These are phyloP conservation scores for Medauroidea extradentata DNA, from an alignment of 1,140 invertebrate genomes.

Conservation along the genomic window DNA sequence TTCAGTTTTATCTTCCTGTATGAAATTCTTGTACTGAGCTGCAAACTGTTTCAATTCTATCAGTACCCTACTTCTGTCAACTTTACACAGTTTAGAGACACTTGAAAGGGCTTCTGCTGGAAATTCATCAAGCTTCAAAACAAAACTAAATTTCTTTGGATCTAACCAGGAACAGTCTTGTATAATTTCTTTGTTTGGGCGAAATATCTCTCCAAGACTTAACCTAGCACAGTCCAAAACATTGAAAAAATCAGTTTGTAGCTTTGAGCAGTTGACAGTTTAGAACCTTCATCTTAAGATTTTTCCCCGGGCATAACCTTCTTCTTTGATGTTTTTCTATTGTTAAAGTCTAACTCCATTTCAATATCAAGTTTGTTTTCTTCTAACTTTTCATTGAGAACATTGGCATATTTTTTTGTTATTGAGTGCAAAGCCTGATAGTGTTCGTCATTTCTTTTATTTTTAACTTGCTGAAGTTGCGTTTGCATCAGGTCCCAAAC, in stretches of 20 bases:
- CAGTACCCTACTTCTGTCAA: conserved; percentile 15
- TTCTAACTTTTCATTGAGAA: too few species aligned
- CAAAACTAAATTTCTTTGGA: conserved; percentile 8
- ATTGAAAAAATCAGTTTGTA: conserved; percentile 9
- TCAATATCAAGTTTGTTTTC: too few species aligned
- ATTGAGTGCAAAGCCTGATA: too few species aligned
- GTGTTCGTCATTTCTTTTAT: too few species aligned
- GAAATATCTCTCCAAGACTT: conserved; percentile 11
- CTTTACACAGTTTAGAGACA: conserved; percentile 19
- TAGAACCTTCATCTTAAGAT: too few species aligned
- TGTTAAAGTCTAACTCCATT: too few species aligned
- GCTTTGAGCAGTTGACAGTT: too few species aligned
- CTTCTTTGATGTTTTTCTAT: too few species aligned
- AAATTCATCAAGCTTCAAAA: conserved; percentile 16
- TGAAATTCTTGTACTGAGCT: conserved; percentile 1
- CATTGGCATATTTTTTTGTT: too few species aligned
- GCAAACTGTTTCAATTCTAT: conserved; percentile 12
- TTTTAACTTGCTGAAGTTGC: too few species aligned
- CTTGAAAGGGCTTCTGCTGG: conserved; percentile 9
- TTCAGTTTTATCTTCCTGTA: neutral
- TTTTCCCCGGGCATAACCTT: too few species aligned
- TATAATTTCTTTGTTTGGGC: conserved; percentile 8
- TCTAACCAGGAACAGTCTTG: conserved; percentile 13
- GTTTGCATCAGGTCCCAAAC: too few species aligned
- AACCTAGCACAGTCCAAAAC: conserved; percentile 13